phyloP scores from a whole-genome alignment of 2,888 invertebrate genomes.

The Synanthedon myopaeformis region DNA sequence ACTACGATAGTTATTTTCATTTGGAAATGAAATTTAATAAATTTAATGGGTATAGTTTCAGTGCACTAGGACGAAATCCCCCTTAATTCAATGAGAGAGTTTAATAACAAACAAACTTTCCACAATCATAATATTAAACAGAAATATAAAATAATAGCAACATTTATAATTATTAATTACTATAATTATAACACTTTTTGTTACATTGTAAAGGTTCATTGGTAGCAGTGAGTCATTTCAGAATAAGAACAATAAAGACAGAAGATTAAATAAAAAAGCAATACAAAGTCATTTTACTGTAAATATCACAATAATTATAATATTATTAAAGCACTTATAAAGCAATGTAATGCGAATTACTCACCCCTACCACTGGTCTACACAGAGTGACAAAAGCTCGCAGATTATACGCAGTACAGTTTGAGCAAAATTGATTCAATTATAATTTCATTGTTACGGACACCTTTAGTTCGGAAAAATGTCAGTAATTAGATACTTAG shows the following conservation, averaged over 20 bases:
- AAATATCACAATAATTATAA: constrained; percentile 3
- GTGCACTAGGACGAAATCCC: no score
- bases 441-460: no score
- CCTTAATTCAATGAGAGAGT: no score
- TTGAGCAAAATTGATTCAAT: no score
- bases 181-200: constrained; percentile 4
- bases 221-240: constrained; percentile 4
- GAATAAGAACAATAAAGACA: constrained; percentile 2
- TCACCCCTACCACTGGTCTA: not conserved
- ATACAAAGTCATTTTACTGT: constrained; percentile 8
- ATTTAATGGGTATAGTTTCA: no score
- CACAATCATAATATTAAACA: not conserved
- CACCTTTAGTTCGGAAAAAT: no score
- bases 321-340: constrained; percentile 6
- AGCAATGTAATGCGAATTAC: constrained; percentile 7
- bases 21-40: no score
- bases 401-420: no score
- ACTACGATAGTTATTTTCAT: no score
- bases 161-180: not conserved
- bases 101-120: no score
- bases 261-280: constrained; percentile 3
- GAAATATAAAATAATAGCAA: not conserved
- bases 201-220: constrained; percentile 12
- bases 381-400: no score
- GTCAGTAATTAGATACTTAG: no score